phyloP scores from a whole-genome alignment of 1,140 invertebrate genomes.

The Zaprionus lachaisei region DNA sequence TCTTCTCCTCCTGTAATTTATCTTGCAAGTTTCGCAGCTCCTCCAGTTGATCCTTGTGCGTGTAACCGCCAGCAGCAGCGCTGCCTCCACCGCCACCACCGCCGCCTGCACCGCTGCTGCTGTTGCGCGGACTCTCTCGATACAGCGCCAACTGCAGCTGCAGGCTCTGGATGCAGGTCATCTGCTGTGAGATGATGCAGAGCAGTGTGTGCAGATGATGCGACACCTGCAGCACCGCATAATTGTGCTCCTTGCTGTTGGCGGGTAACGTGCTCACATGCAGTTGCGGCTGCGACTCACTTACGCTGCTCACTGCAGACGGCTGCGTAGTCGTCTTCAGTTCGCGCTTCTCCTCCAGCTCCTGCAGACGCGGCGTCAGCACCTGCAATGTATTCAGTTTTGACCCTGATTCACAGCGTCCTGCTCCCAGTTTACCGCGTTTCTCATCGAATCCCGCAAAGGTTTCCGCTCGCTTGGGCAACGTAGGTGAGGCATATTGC shows the following conservation, averaged over 20 bases:
- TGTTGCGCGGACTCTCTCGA: slow-evolving; percentile 85
- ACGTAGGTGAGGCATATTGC: slow-evolving; percentile 91
- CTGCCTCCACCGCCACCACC: slow-evolving; percentile 14
- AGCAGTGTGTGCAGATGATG: slow-evolving; percentile 93
- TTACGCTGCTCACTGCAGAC: background rate
- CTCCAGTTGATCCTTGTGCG: slow-evolving; percentile 90
- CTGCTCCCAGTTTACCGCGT: slow-evolving; percentile 62
- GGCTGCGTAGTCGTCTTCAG: slow-evolving; percentile 47
- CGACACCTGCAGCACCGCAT: slow-evolving; percentile 90
- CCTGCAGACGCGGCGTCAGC: slow-evolving; percentile 70
- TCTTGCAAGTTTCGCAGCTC: slow-evolving; percentile 90
- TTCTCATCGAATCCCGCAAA: slow-evolving; percentile 96
- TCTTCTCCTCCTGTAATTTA: slow-evolving; percentile 91
- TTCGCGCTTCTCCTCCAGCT: slow-evolving; percentile 77
- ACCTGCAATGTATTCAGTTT: slow-evolving; percentile 62
- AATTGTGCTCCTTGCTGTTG: slow-evolving; percentile 87
- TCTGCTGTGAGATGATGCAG: slow-evolving; percentile 93
- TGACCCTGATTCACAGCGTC: slow-evolving; percentile 40
- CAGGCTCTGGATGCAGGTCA: slow-evolving; percentile 92
- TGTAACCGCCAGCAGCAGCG: slow-evolving; percentile 84
- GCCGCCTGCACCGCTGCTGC: slow-evolving; percentile 50
- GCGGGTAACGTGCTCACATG: slow-evolving; percentile 75
- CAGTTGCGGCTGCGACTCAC: slow-evolving; percentile 59
- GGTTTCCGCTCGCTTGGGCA: slow-evolving; percentile 96
- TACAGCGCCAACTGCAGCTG: slow-evolving; percentile 88